A percentile compares a stretch with the other conserved stretches of the same genome.
Evolutionary conservation across 2,113 vertebrate species (phyloP).

Genomic region (Lophotis ruficrista): DNA sequence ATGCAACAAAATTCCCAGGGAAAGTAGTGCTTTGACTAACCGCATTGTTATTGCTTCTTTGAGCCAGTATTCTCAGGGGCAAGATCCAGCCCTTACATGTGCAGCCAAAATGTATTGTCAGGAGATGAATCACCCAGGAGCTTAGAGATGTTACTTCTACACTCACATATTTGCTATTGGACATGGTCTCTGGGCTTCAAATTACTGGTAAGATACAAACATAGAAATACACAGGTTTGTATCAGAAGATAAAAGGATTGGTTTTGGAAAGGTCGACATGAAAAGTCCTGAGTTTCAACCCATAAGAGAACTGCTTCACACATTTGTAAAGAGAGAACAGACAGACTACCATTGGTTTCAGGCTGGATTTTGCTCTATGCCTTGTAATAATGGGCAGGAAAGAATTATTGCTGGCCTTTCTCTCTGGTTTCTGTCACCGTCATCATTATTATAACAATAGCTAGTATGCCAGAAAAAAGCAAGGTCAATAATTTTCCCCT

Average conservation of each 20-base stretch:
- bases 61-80: slow-evolving; percentile 34
- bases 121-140: slow-evolving; percentile 25
- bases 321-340: background rate
- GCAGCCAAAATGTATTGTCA: background rate
- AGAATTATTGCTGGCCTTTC: slow-evolving; percentile 55
- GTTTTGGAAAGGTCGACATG: background rate
- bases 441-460: background rate
- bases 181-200: slow-evolving; percentile 2
- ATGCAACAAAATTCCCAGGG: slow-evolving; percentile 29
- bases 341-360: background rate
- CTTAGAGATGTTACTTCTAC: background rate
- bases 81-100: slow-evolving; percentile 25
- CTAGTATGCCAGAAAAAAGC: slow-evolving; percentile 55
- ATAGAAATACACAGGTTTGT: background rate
- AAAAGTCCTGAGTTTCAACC: background rate
- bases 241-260: background rate
- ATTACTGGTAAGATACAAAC: background rate
- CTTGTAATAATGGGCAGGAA: slow-evolving; percentile 57
- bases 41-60: slow-evolving; percentile 7
- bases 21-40: slow-evolving; percentile 25
- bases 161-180: background rate
- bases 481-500: slow-evolving; percentile 51
- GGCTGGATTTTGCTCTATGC: slow-evolving; percentile 25
- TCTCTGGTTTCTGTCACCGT: slow-evolving; percentile 47
- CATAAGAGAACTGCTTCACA: background rate